These are phyloP conservation scores for Onychorhynchus coronatus DNA, from an alignment of 2,113 vertebrate genomes.

Conservation along the genomic window DNA sequence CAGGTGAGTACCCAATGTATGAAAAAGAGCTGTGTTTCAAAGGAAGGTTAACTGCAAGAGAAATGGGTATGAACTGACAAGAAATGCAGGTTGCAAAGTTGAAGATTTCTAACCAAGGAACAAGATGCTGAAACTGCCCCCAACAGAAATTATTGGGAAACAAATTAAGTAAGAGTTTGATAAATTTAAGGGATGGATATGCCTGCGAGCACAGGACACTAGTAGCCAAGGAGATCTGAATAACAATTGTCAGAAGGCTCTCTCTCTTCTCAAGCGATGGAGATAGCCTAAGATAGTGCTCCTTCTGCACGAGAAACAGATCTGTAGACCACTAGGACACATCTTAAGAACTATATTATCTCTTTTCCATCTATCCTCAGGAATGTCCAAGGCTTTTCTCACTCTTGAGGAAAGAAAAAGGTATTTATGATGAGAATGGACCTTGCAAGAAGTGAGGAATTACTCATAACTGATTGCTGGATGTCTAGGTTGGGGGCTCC, in stretches of 20 bases:
- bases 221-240: neutral
- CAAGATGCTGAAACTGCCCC: neutral
- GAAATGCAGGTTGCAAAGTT: neutral
- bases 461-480: neutral
- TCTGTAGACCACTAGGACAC: neutral
- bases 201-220: neutral
- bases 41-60: neutral
- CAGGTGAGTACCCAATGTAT: fast-evolving
- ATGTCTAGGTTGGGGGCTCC: neutral
- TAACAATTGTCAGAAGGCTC: neutral
- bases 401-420: neutral
- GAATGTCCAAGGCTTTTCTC: neutral
- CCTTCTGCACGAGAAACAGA: neutral
- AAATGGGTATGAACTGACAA: neutral
- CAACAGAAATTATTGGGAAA: neutral
- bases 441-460: neutral
- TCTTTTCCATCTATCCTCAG: neutral
- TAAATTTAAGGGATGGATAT: neutral
- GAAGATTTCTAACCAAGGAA: neutral
- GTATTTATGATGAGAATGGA: neutral
- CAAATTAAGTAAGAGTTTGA: neutral
- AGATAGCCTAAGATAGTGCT: neutral
- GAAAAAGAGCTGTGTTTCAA: neutral
- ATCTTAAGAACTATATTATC: neutral
- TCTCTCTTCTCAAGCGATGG: neutral